Percentiles rank a stretch among this genome's conserved stretches.
These are phyloP conservation scores for Carassius carassius DNA, from an alignment of 2,113 vertebrate species.

Conservation along the genomic window DNA sequence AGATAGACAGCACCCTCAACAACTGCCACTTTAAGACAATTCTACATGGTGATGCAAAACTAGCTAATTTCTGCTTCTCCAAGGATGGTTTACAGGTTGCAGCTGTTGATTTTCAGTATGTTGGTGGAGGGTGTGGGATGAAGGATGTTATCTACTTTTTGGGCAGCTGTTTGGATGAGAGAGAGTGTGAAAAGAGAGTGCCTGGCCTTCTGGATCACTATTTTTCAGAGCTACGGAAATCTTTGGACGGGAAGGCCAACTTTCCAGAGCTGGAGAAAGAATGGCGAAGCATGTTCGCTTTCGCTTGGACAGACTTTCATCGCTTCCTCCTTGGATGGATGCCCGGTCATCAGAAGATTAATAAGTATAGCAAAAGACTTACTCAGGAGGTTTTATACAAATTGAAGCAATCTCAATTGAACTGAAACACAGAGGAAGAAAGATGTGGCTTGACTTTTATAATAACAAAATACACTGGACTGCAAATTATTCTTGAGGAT, in stretches of 20 bases:
- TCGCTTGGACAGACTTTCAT: slow-evolving; percentile 78
- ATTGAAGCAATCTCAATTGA: slow-evolving; percentile 50
- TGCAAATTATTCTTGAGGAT: neutral
- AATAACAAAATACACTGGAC: slow-evolving; percentile 54
- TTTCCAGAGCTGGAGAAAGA: slow-evolving; percentile 69
- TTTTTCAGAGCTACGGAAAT: slow-evolving; percentile 67
- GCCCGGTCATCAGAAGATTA: slow-evolving; percentile 76
- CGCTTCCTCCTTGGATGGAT: slow-evolving; percentile 78
- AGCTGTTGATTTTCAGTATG: slow-evolving; percentile 79
- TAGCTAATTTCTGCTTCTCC: slow-evolving; percentile 79
- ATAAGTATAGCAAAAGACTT: slow-evolving; percentile 72
- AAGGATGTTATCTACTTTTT: slow-evolving; percentile 77
- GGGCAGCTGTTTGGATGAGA: slow-evolving; percentile 75
- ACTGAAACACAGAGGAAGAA: neutral
- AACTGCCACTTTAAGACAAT: slow-evolving; percentile 73
- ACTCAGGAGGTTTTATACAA: slow-evolving; percentile 69
- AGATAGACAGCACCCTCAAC: slow-evolving; percentile 71
- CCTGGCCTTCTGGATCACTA: slow-evolving; percentile 69
- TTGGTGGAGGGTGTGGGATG: slow-evolving; percentile 78
- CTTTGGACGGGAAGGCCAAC: slow-evolving; percentile 57
- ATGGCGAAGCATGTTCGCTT: slow-evolving; percentile 77
- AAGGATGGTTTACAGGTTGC: slow-evolving; percentile 64
- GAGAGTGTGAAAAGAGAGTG: slow-evolving; percentile 69
- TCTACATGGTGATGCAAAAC: slow-evolving; percentile 77
- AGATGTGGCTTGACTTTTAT: slow-evolving; percentile 23